phyloP scores from a whole-genome alignment of 1,140 invertebrate genomes.

The Pseudobourletiella spinata region DNA sequence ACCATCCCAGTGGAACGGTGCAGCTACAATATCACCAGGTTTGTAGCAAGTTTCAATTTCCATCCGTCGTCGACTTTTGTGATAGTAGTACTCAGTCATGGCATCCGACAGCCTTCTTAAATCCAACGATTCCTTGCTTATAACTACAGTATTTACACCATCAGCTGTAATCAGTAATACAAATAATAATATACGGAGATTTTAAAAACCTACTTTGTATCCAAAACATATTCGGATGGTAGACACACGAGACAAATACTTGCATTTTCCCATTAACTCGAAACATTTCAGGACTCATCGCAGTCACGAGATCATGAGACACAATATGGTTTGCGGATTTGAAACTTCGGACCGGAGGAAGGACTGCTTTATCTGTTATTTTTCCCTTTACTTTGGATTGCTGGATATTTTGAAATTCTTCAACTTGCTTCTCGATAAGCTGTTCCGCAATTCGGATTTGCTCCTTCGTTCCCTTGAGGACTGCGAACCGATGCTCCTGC shows the following conservation, averaged over 20 bases:
- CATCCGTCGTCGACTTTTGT: not conserved
- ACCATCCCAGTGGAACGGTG: slow-evolving; percentile 18
- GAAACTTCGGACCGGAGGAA: too few relatives aligned
- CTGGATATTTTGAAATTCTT: too few relatives aligned
- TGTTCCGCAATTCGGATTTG: slow-evolving; percentile 16
- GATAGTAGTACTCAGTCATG: slow-evolving; percentile 29
- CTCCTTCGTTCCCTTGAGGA: slow-evolving; percentile 20
- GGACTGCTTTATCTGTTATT: too few relatives aligned
- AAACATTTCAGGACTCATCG: slow-evolving; percentile 4
- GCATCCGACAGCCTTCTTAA: slow-evolving; percentile 22
- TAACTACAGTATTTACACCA: not conserved
- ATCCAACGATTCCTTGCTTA: slow-evolving; percentile 16
- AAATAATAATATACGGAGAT: not conserved
- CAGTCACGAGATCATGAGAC: too few relatives aligned
- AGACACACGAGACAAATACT: slow-evolving; percentile 31
- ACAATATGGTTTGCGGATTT: too few relatives aligned
- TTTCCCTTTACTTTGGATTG: too few relatives aligned
- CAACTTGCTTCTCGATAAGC: slow-evolving; percentile 18
- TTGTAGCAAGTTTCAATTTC: not conserved
- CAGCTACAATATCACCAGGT: slow-evolving; percentile 29
- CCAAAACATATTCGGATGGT: slow-evolving; percentile 33
- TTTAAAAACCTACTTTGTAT: slow-evolving; percentile 18
- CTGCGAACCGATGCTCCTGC: not conserved
- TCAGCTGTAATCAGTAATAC: not conserved
- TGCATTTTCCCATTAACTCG: slow-evolving; percentile 15